Evolutionary conservation across 2,797 vertebrate genomes (phyloP), one percentile per base, ranked within the genome.

Genomic region (Smutsia temminckii): DNA sequence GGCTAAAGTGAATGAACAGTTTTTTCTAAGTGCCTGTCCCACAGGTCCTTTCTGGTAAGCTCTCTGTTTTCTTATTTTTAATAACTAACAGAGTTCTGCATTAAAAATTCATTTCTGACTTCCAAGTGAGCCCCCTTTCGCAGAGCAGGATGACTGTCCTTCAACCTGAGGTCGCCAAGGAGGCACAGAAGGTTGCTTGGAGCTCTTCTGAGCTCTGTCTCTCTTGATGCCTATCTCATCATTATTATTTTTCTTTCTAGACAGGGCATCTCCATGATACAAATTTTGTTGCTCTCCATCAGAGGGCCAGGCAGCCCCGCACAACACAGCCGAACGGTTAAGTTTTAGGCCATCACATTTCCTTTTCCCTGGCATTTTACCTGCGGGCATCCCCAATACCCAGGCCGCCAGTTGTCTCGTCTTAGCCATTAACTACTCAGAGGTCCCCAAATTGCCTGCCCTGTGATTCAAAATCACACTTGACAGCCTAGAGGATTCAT

Each of bases 81-180:
- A 71, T 49, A 89, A 77, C 57, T n/a, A 64, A 91, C 46, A 80
- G 42, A 97, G 29, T 89, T 80, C 53, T 91, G 84, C 80, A 75
- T 83, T 83, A 91, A 85, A 91, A 93, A 79, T 55, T 66, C 9
- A 57, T 93, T 75, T 66, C 46, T 89, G 25, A 69, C 57, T 53
- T 80, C n/a, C 74, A 85, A 94, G 49, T 77, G 61, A 49, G 63
- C 55, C 81, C 23, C 6, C 7, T 29, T 74, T 87, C 66, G 34
- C 78, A 64, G 40, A 2, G 14, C 49, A 51, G 34, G 20, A 69
- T 68, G 20, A 71, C 42, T 42, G 42, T 64, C 81, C 74, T 88
- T 80, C 25, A 12, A 25, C 55, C n/a, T 21, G 8, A 46, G 89
- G 75, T 71, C 34, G 49, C 86, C 40, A 32, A 83, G 93, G 21